Base-by-base conservation (phyloP, 2,888 invertebrate genomes). In the Hirtodrosophila confusa region DNA sequence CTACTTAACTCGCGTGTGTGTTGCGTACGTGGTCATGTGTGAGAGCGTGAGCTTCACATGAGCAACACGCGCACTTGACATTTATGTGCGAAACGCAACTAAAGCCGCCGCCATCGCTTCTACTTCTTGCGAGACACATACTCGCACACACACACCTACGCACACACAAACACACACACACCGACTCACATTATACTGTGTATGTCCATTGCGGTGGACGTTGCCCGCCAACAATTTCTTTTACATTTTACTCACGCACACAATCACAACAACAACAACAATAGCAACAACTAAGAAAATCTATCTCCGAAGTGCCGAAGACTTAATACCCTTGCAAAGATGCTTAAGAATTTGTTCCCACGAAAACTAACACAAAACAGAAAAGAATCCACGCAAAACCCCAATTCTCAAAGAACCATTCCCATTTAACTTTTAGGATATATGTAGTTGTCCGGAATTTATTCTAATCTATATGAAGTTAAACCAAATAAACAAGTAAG, bases 1-100 rank as follows among this genome's bases (percentile, higher is more conserved):
- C 79, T 79, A 79, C 76, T 79, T 79, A 72, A 47, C 47, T 57
- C 58, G 47, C 39, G 37, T 54, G 43, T 67, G 54, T 68, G 55
- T 67, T 62, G 70, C 60, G 80, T 75, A 73, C 55, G 75, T 69
- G 65, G 75, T 54, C 60, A 58, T 69, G 56, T 75, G 71, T 63
- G 62, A 61, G 64, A 55, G 66, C 69, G 53, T 60, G 55, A 69
- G 68, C 58, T 68, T 68, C 76, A 76, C 71, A 71, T 71, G 74
- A 67, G 70, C 82, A 82, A 69, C 86, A 80, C 78, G 68, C 76
- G 76, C 78, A 83, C 86, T 83, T 83, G 80, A 84, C 83, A 84
- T 83, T 83, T 83, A 86, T 83, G 79, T 83, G 76, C 77, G 67
- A 76, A 74, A 69, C 80, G 78, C 78, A 73, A 66, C 80, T 60